phyloP scores from a whole-genome alignment of 2,888 invertebrate species.

The Melanchra persicariae region DNA sequence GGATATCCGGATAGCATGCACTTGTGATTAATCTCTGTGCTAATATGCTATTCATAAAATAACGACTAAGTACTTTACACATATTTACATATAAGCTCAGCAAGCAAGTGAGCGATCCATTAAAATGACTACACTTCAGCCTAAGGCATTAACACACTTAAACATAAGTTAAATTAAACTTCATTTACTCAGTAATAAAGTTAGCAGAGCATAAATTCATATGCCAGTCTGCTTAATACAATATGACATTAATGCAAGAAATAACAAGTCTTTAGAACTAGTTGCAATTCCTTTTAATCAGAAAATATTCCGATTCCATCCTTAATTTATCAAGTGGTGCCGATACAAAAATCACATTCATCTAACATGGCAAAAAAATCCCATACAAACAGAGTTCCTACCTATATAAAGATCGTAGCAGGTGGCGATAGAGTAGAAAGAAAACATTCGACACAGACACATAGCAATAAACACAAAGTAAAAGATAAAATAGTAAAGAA shows the following conservation, averaged over 20 bases:
- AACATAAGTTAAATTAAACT: constrained; percentile 40
- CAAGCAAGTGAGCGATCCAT: not conserved
- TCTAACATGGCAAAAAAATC: too few species aligned
- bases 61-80: not conserved
- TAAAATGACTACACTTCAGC: not conserved
- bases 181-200: constrained; percentile 30
- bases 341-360: not conserved
- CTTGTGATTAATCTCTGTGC: not conserved
- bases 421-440: not conserved
- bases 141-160: constrained; percentile 8
- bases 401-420: not conserved
- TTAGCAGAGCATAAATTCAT: constrained; percentile 21
- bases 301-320: not conserved
- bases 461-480: too few species aligned
- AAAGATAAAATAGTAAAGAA: too few species aligned
- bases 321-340: constrained; percentile 2
- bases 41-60: constrained; percentile 2
- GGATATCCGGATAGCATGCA: too few species aligned
- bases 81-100: not conserved
- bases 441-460: too few species aligned
- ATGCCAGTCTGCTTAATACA: constrained; percentile 15
- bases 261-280: not conserved
- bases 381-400: too few species aligned
- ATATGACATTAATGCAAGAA: constrained; percentile 1
- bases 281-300: not conserved